Base-by-base conservation (phyloP, 2,888 invertebrate species). In the Gastracanthus pulcherrimus region DNA sequence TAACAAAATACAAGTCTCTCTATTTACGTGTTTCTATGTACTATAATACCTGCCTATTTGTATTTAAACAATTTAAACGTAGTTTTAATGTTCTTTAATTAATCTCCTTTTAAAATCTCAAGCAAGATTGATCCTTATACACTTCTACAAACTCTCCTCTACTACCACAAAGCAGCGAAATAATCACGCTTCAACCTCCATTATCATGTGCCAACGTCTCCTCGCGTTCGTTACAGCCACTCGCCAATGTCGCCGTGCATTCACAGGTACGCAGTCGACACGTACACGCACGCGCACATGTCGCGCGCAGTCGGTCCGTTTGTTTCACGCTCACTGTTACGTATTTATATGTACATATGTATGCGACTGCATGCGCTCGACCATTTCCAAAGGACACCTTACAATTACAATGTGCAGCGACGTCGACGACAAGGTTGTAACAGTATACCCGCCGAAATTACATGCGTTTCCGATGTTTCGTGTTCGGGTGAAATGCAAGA, bases 151-250 rank as follows among this genome's bases (percentile, higher is more conserved):
- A n/a, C n/a, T n/a, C n/a, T n/a, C n/a, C n/a, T n/a, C n/a, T n/a
- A n/a, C n/a, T n/a, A n/a, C n/a, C 9, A 23, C 19, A 19, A 19
- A 51, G 51, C 51, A 51, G 51, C 19, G 23, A 19, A 23, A 62
- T 60, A 77, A 60, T 62, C 60, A 36, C n/a, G 60, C 76, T 77
- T 77, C 70, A 76, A 83, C 71, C 69, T 76, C 72, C 69, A 81
- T 83, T 81, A 83, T 76, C 60, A 66, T 38, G 13, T 45, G 5
- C 16, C 23, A 58, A 58, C 58, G 51, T 16, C 26, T 75, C 51
- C 16, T 36, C 9, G n/a, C 3, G 11, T 41, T 51, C 51, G 5
- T 23, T 51, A 51, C 51, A 51, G 51, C 23, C 3, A 16, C 31
- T 23, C 31, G 19, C 51, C 3, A 19, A 51, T 45, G 70, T 51